These are phyloP conservation scores for Gadus macrocephalus DNA, from an alignment of 2,113 vertebrate species.

Conservation along the genomic window DNA sequence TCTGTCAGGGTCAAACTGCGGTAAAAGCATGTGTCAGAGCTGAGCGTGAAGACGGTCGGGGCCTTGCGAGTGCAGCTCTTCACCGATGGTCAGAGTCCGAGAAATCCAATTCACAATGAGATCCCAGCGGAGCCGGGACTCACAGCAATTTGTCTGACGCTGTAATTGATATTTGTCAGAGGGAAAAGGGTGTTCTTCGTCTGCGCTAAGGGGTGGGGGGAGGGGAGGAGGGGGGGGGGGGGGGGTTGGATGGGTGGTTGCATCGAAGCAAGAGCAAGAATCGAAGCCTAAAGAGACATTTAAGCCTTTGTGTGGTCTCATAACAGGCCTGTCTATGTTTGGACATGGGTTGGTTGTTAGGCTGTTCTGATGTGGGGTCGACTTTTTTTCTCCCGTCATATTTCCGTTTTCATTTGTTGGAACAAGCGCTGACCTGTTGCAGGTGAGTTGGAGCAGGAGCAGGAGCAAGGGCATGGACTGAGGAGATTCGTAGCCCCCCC, in stretches of 20 bases:
- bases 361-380: too few species aligned
- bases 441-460: not conserved
- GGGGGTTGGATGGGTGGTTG: not conserved
- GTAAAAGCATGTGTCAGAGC: slow-evolving; percentile 45
- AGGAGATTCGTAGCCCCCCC: not conserved
- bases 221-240: slow-evolving; percentile 12
- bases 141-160: slow-evolving; percentile 34
- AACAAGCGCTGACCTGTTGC: not conserved
- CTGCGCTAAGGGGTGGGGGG: slow-evolving; percentile 23
- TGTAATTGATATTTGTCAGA: slow-evolving; percentile 65
- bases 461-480: not conserved
- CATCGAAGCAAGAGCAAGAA: not conserved
- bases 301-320: too few species aligned
- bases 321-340: too few species aligned
- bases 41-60: slow-evolving; percentile 25
- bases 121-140: slow-evolving; percentile 40
- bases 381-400: not conserved
- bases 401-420: not conserved
- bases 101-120: slow-evolving; percentile 50
- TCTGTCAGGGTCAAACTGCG: slow-evolving; percentile 49
- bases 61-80: slow-evolving; percentile 33
- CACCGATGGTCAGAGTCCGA: slow-evolving; percentile 40
- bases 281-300: not conserved
- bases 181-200: slow-evolving; percentile 46
- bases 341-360: too few species aligned